Conservation (phyloP, 2,797 vertebrate species). For the Pseudocheirus occidentalis region DNA sequence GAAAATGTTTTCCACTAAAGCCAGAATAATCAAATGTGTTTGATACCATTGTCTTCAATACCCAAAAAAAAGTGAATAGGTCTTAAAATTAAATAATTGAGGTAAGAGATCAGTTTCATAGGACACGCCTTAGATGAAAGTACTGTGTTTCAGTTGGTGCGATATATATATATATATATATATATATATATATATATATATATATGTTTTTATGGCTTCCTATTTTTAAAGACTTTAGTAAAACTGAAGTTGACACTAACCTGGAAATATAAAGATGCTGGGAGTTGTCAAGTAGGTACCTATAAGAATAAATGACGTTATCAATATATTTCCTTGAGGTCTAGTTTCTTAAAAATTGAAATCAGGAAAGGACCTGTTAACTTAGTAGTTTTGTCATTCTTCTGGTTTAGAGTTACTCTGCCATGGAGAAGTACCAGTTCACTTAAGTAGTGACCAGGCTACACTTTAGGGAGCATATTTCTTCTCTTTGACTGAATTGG, state of each 20-base stretch:
- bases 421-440: neutral
- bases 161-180: too few species aligned
- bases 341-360: neutral
- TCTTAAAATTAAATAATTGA: constrained; percentile 54
- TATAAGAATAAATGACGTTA: neutral
- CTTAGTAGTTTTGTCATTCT: constrained; percentile 12
- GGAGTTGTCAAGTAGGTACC: neutral
- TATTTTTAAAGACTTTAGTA: constrained; percentile 38
- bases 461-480: neutral
- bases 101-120: constrained; percentile 58
- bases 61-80: constrained; percentile 45
- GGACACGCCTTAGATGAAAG: constrained; percentile 61
- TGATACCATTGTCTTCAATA: constrained; percentile 42
- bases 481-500: neutral
- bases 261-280: constrained; percentile 26
- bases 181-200: too few species aligned
- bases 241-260: constrained; percentile 27
- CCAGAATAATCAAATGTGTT: constrained; percentile 3
- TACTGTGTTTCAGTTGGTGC: constrained; percentile 27
- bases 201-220: constrained; percentile 25
- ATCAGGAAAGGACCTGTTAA: constrained; percentile 6
- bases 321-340: constrained; percentile 34
- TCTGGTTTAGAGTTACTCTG: neutral
- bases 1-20: constrained; percentile 26
- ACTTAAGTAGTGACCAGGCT: neutral